These are phyloP conservation scores for Brienomyrus brachyistius DNA, from an alignment of 2,113 vertebrate genomes.

Conservation along the genomic window DNA sequence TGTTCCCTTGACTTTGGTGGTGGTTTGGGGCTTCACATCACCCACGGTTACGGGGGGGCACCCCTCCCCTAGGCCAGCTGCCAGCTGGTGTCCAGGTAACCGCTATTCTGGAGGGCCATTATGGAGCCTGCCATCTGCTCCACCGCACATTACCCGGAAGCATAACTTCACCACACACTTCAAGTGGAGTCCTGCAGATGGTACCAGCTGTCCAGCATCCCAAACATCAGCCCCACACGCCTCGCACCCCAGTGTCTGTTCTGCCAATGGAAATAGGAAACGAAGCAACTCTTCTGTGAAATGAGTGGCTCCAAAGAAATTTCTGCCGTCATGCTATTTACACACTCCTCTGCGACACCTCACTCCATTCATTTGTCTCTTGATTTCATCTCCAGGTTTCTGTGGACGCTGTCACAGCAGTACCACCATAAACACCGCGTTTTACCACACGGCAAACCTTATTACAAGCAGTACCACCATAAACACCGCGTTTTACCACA, in stretches of 20 bases:
- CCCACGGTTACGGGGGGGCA: slow-evolving; percentile 29
- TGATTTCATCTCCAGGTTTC: not conserved
- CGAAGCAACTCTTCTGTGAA: not conserved
- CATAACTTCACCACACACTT: not conserved
- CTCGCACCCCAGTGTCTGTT: too few relatives aligned
- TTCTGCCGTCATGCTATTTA: not conserved
- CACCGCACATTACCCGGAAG: not conserved
- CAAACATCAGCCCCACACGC: not conserved
- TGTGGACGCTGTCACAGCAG: not conserved
- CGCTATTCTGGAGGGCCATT: slow-evolving; percentile 45
- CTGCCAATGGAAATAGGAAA: not conserved
- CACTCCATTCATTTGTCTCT: not conserved
- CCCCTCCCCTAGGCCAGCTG: not conserved
- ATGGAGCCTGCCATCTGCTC: slow-evolving; percentile 29
- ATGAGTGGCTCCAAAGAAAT: not conserved
- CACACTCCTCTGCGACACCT: not conserved
- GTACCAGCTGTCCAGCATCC: not conserved
- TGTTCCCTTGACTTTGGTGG: slow-evolving; percentile 42
- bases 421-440: not conserved
- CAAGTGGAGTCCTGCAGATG: not conserved
- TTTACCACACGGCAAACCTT: not conserved
- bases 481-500: not conserved
- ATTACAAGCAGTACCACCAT: not conserved
- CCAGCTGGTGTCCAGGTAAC: slow-evolving; percentile 54
- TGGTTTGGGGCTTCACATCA: slow-evolving; percentile 49